These are phyloP conservation scores for Camelus dromedarius DNA, from an alignment of 2,113 vertebrate species.

Conservation along the genomic window DNA sequence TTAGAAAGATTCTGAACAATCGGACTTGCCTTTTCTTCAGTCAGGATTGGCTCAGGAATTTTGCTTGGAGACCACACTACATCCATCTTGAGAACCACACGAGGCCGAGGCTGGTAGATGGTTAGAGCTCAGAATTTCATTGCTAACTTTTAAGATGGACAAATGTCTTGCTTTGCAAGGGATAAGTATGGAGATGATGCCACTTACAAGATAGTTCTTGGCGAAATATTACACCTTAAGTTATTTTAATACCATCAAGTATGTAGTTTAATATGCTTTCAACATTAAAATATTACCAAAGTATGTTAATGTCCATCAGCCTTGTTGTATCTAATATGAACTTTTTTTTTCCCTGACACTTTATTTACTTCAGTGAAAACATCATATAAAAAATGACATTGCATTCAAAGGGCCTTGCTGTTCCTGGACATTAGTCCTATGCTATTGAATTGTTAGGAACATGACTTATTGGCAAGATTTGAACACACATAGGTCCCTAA, in stretches of 20 bases:
- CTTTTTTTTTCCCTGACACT: constrained; percentile 58
- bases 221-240: background rate
- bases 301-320: constrained; percentile 52
- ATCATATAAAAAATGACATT: constrained; percentile 62
- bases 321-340: constrained; percentile 21
- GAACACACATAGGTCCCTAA: constrained; percentile 59
- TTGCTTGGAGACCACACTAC: background rate
- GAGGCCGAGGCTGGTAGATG: background rate
- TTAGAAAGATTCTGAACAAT: background rate
- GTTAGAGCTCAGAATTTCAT: background rate
- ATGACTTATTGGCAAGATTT: constrained; percentile 42
- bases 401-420: constrained; percentile 54
- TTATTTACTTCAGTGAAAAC: constrained; percentile 54
- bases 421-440: constrained; percentile 60
- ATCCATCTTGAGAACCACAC: background rate
- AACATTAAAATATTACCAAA: constrained; percentile 54
- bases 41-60: background rate
- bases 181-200: background rate
- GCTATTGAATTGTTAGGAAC: constrained; percentile 74
- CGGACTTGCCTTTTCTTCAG: background rate
- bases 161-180: background rate
- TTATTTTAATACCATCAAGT: constrained; percentile 61
- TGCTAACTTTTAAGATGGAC: background rate
- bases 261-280: constrained; percentile 76
- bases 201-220: constrained; percentile 35